Conservation (phyloP, 2,888 invertebrate genomes). For the Phyto melanocephala region DNA sequence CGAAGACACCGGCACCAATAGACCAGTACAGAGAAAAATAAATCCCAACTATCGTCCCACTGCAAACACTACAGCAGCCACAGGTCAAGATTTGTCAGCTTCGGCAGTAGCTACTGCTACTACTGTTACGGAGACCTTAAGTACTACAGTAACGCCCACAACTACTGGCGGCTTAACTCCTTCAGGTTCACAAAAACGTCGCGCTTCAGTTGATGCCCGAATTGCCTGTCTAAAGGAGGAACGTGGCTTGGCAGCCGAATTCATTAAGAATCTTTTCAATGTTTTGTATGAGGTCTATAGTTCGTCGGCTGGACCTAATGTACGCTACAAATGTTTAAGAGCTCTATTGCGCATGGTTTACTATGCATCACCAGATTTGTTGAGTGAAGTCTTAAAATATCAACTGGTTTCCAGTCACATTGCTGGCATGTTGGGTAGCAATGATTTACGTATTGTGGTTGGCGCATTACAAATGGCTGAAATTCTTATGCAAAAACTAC, state of each 20-base stretch:
- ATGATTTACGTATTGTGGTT: slow-evolving; percentile 96
- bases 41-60: slow-evolving; percentile 82
- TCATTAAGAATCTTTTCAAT: slow-evolving; percentile 91
- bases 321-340: slow-evolving; percentile 97
- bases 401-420: slow-evolving; percentile 96
- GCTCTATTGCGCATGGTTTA: slow-evolving; percentile 97
- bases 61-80: slow-evolving; percentile 40
- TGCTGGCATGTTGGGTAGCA: slow-evolving; percentile 98
- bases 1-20: slow-evolving; percentile 96
- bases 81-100: slow-evolving; percentile 74
- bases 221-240: slow-evolving; percentile 86
- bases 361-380: slow-evolving; percentile 92
- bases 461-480: slow-evolving; percentile 98
- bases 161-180: slow-evolving; percentile 57
- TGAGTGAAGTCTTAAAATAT: slow-evolving; percentile 86
- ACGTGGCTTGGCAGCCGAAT: slow-evolving; percentile 84
- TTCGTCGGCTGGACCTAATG: slow-evolving; percentile 97
- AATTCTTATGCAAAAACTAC: slow-evolving; percentile 96
- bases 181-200: slow-evolving; percentile 69
- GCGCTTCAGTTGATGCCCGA: slow-evolving; percentile 81
- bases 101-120: slow-evolving; percentile 66
- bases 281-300: slow-evolving; percentile 99
- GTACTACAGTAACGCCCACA: slow-evolving; percentile 65
- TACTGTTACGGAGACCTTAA: slow-evolving; percentile 50
- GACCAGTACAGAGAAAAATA: slow-evolving; percentile 91